Evolutionary conservation across 2,113 vertebrate genomes (phyloP).

Genomic region (Ochotona princeps): DNA sequence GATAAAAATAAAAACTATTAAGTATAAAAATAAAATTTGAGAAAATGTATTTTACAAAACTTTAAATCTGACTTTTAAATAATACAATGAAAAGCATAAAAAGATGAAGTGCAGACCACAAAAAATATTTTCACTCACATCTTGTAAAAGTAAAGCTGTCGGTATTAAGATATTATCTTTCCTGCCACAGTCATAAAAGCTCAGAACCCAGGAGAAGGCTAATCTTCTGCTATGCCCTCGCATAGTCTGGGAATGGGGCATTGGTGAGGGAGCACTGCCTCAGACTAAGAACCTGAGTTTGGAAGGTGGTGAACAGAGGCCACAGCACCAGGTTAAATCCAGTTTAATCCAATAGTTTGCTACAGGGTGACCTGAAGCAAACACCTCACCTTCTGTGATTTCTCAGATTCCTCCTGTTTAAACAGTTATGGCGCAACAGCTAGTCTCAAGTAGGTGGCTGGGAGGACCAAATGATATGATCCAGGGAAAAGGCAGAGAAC

Average conservation of each 20-base stretch:
- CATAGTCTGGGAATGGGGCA: neutral
- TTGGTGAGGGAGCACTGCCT: neutral
- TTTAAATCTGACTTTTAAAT: neutral
- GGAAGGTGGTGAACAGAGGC: fast-evolving
- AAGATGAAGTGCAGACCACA: neutral
- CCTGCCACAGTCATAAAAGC: neutral
- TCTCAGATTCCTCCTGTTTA: neutral
- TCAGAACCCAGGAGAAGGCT: neutral
- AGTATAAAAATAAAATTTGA: neutral
- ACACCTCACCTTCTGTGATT: neutral
- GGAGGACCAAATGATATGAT: neutral
- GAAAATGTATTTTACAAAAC: neutral
- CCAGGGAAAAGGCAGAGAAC: neutral
- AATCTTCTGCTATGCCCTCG: neutral
- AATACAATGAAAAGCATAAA: neutral
- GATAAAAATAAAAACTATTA: neutral
- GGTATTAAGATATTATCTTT: neutral
- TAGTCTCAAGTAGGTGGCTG: neutral
- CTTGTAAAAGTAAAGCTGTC: no score
- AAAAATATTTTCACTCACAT: neutral
- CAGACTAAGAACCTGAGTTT: neutral
- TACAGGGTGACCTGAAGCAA: neutral
- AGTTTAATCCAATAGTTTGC: neutral
- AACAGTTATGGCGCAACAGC: neutral
- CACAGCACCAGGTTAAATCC: neutral